phyloP scores from a whole-genome alignment of 2,113 vertebrate species.

The Epinephelus moara region DNA sequence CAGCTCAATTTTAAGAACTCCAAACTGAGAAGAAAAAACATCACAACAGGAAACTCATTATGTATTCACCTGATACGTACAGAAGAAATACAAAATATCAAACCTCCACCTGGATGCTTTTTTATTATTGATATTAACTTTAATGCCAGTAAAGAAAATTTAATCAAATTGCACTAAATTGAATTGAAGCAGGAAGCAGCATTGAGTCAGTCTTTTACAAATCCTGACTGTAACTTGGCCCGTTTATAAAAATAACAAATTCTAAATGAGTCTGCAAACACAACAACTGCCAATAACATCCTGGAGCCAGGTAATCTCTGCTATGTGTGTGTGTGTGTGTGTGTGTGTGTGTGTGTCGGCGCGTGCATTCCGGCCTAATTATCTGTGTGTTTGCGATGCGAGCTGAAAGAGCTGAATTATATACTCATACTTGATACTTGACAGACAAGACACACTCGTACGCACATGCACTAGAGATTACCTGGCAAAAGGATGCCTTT shows the following conservation, averaged over 20 bases:
- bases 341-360: neutral
- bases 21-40: neutral
- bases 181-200: neutral
- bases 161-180: neutral
- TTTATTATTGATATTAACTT: neutral
- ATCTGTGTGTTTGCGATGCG: constrained; percentile 18
- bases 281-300: constrained; percentile 20
- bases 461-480: constrained; percentile 42
- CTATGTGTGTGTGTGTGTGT: constrained; percentile 12
- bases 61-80: neutral
- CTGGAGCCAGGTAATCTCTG: constrained; percentile 18
- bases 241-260: constrained; percentile 25
- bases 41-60: neutral
- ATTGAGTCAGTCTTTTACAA: neutral
- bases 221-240: neutral
- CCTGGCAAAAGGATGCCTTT: constrained; percentile 30
- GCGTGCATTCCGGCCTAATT: constrained; percentile 16
- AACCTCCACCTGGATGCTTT: neutral
- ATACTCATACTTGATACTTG: constrained; percentile 38
- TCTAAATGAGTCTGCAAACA: constrained; percentile 22
- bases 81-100: neutral
- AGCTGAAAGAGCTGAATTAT: constrained; percentile 48
- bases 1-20: neutral
- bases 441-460: constrained; percentile 30
- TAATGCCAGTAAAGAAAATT: neutral